These are phyloP conservation scores for Trachymyrmex septentrionalis DNA, from an alignment of 1,140 invertebrate species.

Conservation along the genomic window DNA sequence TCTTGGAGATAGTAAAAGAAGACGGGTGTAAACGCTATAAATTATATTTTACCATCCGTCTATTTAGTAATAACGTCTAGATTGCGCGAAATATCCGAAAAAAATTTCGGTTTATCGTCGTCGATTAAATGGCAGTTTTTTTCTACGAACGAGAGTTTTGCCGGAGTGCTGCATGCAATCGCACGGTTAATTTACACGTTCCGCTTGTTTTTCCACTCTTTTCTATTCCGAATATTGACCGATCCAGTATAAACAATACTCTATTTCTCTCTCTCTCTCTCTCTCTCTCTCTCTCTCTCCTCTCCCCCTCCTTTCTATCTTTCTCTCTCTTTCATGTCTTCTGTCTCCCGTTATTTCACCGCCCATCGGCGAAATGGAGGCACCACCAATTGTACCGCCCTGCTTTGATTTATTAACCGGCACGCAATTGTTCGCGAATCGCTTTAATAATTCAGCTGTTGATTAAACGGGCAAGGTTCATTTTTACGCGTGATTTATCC, in stretches of 20 bases:
- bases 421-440: constrained; percentile 82
- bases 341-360: constrained; percentile 49
- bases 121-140: constrained; percentile 56
- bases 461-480: constrained; percentile 83
- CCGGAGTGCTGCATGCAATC: constrained; percentile 44
- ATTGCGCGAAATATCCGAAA: constrained; percentile 54
- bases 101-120: constrained; percentile 51
- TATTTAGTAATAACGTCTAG: constrained; percentile 31
- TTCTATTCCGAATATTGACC: constrained; percentile 53
- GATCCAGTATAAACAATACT: constrained; percentile 67
- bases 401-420: constrained; percentile 84
- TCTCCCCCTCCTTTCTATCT: background rate
- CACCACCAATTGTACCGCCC: constrained; percentile 57
- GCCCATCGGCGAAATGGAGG: constrained; percentile 69
- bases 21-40: background rate
- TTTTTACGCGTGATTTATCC: constrained; percentile 84
- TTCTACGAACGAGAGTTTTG: constrained; percentile 38
- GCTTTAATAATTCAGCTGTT: constrained; percentile 85
- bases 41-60: constrained; percentile 37
- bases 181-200: constrained; percentile 66
- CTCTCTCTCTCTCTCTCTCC: constrained; percentile 24
- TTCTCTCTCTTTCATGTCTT: constrained; percentile 1
- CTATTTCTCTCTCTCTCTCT: constrained; percentile 43
- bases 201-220: constrained; percentile 63
- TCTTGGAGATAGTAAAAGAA: background rate